Base-by-base conservation (phyloP, 2,888 invertebrate genomes). In the Balanococcus diminutus region DNA sequence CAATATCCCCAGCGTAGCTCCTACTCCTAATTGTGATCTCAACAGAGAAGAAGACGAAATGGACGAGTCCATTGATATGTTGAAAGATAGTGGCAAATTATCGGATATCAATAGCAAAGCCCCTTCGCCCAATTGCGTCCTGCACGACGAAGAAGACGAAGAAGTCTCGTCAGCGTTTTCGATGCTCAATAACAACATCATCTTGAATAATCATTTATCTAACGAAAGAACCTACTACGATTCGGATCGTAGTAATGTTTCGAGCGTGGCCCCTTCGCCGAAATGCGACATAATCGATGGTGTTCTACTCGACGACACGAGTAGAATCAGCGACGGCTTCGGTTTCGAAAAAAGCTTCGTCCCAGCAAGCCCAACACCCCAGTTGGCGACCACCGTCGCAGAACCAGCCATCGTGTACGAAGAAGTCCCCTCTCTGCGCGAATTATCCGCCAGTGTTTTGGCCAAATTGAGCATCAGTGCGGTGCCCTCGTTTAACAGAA, bases 281-380 rank as follows among this genome's bases (percentile, higher is more conserved):
- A 36, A 85, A 19, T 85, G 75, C 46, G 85, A 85, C 46, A 85
- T 85, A 8, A 79, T 85, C 28, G 85, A 85, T 8, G 85, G 85
- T 6, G 85, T 79, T 1, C 31, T 85, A 32, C 42, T 79, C n/a
- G 85, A 85, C 31, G 79, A 51, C 19, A 75, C 42, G 25, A 39
- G 42, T 46, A 11, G 28, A 32, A 61, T 19, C 0, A 61, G 56
- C 32, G 72, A 36, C 16, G 84, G 67, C 0, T 46, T 82, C 11
- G 42, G 42, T 82, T 61, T n/a, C 32, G 31, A 84, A 31, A n/a
- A 31, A 9, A 32, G 36, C 14, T 22, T 11, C 22, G 19, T 1
- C 6, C 8, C n/a, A 5, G 51, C 0, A 31, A 72, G 16, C 11
- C 25, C 67, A 67, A 46, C n/a, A 4, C 56, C 56, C 22, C 39